Base-by-base conservation (phyloP, 2,113 vertebrate genomes). In the Nothocercus julius region DNA sequence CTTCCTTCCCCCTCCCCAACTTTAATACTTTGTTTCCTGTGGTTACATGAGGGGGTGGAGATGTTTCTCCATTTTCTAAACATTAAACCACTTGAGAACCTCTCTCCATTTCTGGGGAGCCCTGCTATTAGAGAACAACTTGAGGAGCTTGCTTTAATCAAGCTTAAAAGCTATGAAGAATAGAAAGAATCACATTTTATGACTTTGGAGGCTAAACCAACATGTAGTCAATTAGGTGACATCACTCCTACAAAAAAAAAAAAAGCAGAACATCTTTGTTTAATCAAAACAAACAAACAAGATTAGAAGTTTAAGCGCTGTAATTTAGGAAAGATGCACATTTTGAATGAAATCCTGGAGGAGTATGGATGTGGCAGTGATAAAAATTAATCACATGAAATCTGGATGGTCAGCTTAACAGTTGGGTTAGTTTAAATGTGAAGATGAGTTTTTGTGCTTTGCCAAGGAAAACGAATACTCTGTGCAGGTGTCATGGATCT, bases 271-370 rank as follows among this genome's bases (percentile, higher is more conserved):
- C 98, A 98, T 97, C 97, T 98, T 97, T 97, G 95, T 97, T 98
- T 95, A 97, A 98, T 98, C 97, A 98, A 97, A 98, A 97, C 96
- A 97, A 98, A 97, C 97, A 98, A 98, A 98, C 97, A 96, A 92
- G 90, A 98, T 98, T 97, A 98, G 93, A 96, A 93, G 92, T 95
- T 96, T 95, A 96, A 92, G 96, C 96, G 96, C 82, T 80, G 42
- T 74, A 90, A 93, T 97, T 93, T 92, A 72, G 85, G 73, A 93
- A 96, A 97, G 95, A 96, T 67, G 95, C 95, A 90, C 92, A 93
- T 97, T 97, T 96, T 85, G 78, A 98, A 97, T 96, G 95, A 92
- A 95, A 88, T 63, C 75, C 85, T 95, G 68, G 32, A 81, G 70
- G 89, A 68, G 64, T 82, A 89, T 44, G 80, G 94, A 97, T 27